phyloP scores from a whole-genome alignment of 2,888 invertebrate genomes.

The Erebia aethiops region DNA sequence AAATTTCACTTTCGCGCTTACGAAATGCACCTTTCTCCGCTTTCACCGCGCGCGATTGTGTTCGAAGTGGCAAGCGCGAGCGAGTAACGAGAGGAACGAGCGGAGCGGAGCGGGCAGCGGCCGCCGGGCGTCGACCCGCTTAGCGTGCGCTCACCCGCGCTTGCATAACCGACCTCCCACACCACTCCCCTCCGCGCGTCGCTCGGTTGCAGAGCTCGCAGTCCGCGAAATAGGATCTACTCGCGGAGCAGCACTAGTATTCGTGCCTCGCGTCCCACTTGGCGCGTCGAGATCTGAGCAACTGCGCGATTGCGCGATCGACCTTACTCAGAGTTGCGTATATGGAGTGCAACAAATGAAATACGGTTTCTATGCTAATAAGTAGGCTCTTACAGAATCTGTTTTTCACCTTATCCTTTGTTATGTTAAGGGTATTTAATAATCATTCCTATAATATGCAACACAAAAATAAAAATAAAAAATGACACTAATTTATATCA shows the following conservation, averaged over 20 bases:
- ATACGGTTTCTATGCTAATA: constrained; percentile 16
- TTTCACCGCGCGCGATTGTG: constrained; percentile 66
- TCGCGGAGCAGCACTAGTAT: constrained; percentile 46
- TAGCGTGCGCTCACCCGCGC: constrained; percentile 86
- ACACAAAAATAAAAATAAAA: background rate
- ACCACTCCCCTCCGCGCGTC: constrained; percentile 46
- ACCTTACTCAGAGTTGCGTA: constrained; percentile 73
- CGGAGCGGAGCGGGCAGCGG: constrained; percentile 57
- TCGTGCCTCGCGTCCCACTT: constrained; percentile 55
- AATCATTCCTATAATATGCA: background rate
- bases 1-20: constrained; percentile 82
- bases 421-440: background rate
- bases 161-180: constrained; percentile 79
- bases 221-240: constrained; percentile 73
- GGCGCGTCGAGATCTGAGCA: constrained; percentile 44
- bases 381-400: background rate
- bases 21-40: constrained; percentile 82
- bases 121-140: constrained; percentile 86
- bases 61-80: constrained; percentile 45
- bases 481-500: background rate
- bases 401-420: background rate
- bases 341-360: constrained; percentile 47
- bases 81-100: constrained; percentile 61
- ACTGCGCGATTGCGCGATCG: constrained; percentile 54
- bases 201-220: constrained; percentile 30